Evolutionary conservation across 2,797 vertebrate species (phyloP), one percentile per base, ranked within the genome.

Genomic region (Platalea minor): DNA sequence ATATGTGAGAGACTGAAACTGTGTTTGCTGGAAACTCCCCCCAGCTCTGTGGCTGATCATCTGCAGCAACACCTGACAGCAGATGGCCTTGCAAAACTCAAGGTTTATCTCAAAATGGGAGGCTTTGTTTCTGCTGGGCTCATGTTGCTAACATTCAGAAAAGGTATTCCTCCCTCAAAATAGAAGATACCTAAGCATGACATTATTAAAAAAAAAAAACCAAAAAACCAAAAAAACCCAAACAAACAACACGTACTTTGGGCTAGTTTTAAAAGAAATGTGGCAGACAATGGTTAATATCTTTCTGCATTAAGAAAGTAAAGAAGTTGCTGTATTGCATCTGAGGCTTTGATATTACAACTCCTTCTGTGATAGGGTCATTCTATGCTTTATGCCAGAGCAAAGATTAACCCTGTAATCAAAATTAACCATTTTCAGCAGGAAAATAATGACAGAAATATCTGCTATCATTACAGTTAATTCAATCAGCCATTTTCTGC

Each of bases 21-120:
- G 60, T 50, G 54, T 70, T 63, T 72, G 57, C 95, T 94, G 98
- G 97, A 96, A 98, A 72, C 87, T 89, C 39, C 80, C 80, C 76
- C 51, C 57, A 10, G 54, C 64, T 54, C 90, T 72, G 95, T 9
- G 85, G 92, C 92, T 57, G 93, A 95, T 89, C 91, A 45, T 65
- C 84, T 72, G 69, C 88, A 93, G 69, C 81, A 88, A 81, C 91
- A 93, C 89, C 92, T 78, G 95, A 54, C 59, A 81, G 94, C 75
- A 43, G 23, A 67, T 14, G 65, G 91, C 25, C 86, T 86, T 88
- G 90, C 85, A 84, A 60, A 96, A 61, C 65, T 54, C 45, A 6
- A 9, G 70, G 5, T 7, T 17, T 20, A 14, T 15, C 64, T 26
- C 50, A 13, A 9, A 54, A n/a, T 4, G 29, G 24, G 77, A 76